Conservation (phyloP, 2,888 invertebrate genomes). For the Auanema sp. region DNA sequence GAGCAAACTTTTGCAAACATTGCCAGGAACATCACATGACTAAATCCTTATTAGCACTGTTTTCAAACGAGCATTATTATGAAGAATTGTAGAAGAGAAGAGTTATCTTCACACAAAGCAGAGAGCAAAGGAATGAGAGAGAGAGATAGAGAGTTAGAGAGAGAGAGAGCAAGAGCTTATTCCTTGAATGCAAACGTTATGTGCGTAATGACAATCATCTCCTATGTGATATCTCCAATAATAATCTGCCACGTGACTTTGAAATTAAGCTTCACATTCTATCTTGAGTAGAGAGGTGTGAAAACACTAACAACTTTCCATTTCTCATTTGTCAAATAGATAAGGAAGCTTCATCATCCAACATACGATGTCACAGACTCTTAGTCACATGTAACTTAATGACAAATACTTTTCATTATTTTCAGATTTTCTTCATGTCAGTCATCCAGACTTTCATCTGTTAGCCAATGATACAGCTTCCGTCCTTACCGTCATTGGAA, state of each 20-base stretch:
- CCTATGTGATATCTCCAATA: background rate
- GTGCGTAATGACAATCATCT: background rate
- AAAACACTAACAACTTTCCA: background rate
- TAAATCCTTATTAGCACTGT: too few species aligned
- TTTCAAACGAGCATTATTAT: too few species aligned
- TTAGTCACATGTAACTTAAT: too few species aligned
- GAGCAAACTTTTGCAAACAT: too few species aligned
- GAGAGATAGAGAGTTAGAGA: too few species aligned
- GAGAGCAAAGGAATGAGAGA: too few species aligned
- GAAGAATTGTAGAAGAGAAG: too few species aligned
- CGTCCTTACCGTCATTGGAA: constrained; percentile 57
- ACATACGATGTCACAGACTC: constrained; percentile 9
- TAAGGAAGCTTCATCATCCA: background rate
- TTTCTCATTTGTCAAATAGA: constrained; percentile 3
- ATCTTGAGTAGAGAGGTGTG: background rate
- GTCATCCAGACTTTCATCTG: constrained; percentile 51
- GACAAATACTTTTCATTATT: constrained; percentile 1
- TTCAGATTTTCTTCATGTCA: constrained; percentile 45
- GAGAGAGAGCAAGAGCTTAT: too few species aligned
- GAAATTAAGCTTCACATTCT: background rate
- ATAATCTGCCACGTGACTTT: background rate
- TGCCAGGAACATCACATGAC: too few species aligned
- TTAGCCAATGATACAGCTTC: constrained; percentile 54
- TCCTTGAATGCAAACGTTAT: too few species aligned
- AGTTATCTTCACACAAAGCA: too few species aligned